phyloP scores from a whole-genome alignment of 1,140 invertebrate species.

The Drosophila pseudoobscura region DNA sequence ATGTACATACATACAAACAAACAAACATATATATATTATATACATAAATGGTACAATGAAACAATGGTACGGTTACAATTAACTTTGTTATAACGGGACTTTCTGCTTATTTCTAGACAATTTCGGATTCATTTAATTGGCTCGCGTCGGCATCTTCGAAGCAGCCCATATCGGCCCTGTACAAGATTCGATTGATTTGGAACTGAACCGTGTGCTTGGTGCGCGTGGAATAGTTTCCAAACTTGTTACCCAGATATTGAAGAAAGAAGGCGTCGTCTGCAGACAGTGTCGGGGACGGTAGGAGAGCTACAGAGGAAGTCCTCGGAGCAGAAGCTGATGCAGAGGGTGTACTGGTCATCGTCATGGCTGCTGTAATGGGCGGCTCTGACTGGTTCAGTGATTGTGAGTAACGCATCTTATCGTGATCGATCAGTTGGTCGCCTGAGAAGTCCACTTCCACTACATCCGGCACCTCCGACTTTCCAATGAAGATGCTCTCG shows the following conservation, averaged over 20 bases:
- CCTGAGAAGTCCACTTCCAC: slow-evolving; percentile 4
- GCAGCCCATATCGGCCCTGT: slow-evolving; percentile 55
- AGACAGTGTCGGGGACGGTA: background rate
- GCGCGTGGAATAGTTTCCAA: slow-evolving; percentile 35
- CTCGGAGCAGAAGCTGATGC: background rate
- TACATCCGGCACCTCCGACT: slow-evolving; percentile 34
- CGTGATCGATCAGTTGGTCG: slow-evolving; percentile 1
- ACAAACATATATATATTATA: too few species aligned
- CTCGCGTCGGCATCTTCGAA: slow-evolving; percentile 32
- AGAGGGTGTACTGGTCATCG: background rate
- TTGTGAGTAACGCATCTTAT: too few species aligned
- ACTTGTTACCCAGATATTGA: slow-evolving; percentile 46
- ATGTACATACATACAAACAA: too few species aligned
- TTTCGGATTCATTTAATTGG: background rate
- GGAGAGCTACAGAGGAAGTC: background rate
- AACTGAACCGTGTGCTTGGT: slow-evolving; percentile 53
- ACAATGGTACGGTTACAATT: background rate
- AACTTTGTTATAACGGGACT: too few species aligned
- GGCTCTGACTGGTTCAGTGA: too few species aligned
- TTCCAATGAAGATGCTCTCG: slow-evolving; percentile 33
- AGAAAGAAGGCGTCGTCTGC: slow-evolving; percentile 40
- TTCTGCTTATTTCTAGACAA: too few species aligned
- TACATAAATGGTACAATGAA: background rate
- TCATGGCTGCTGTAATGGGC: too few species aligned
- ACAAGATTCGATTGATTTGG: slow-evolving; percentile 55